phyloP scores from a whole-genome alignment of 2,113 vertebrate species.

The Chlorodrepanis virens region DNA sequence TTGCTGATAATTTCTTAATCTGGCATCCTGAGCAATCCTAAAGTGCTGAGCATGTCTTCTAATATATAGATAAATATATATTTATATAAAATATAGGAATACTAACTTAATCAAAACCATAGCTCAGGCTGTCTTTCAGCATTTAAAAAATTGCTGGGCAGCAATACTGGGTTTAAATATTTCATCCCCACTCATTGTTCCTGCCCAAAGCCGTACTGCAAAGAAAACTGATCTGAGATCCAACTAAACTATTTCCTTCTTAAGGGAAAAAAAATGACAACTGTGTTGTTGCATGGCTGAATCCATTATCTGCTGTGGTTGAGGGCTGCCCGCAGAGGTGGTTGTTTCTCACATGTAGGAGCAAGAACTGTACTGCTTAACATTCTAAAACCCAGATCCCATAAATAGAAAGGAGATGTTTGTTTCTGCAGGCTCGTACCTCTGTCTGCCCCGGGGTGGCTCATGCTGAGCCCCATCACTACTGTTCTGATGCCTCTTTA shows the following conservation, averaged over 20 bases:
- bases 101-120: not conserved
- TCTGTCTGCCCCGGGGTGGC: accelerated
- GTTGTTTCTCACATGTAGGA: not conserved
- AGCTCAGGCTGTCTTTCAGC: not conserved
- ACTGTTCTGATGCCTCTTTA: not conserved
- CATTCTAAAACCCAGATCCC: not conserved
- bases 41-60: not conserved
- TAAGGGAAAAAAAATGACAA: not conserved
- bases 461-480: not conserved
- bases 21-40: not conserved
- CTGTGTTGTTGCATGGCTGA: not conserved
- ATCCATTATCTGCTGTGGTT: not conserved
- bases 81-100: not conserved
- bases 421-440: not conserved
- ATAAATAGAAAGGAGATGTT: not conserved
- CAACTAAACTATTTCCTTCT: not conserved
- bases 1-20: not conserved
- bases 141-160: not conserved
- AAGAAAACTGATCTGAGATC: not conserved
- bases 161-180: not conserved
- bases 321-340: not conserved
- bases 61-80: not conserved
- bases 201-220: not conserved
- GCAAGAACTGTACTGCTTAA: not conserved
- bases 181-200: not conserved